Conservation (phyloP, 2,113 vertebrate species). For the Okapia johnstoni region DNA sequence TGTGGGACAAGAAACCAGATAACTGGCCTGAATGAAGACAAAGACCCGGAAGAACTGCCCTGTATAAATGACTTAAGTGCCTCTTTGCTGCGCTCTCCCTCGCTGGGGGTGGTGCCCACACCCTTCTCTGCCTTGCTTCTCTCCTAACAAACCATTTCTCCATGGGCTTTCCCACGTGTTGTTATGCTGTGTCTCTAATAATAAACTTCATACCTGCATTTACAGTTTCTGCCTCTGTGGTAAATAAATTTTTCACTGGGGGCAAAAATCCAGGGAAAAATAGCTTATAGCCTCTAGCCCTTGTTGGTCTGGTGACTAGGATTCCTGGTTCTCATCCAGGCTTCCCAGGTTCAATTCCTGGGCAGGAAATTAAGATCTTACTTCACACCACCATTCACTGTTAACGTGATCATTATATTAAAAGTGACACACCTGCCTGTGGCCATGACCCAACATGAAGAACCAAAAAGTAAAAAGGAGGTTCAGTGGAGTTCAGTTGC, state of each 20-base stretch:
- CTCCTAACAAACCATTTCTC: not conserved
- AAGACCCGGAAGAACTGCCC: not conserved
- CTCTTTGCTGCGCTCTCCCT: not conserved
- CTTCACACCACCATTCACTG: not conserved
- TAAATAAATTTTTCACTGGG: not conserved
- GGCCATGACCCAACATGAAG: not conserved
- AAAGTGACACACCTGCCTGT: not conserved
- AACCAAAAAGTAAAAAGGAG: not conserved
- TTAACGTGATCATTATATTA: not conserved
- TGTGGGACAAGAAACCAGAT: not conserved
- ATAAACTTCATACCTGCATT: not conserved
- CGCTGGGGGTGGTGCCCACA: not conserved
- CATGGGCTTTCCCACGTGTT: not conserved
- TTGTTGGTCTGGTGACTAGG: not conserved
- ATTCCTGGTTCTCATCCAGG: not conserved
- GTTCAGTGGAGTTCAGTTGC: not conserved
- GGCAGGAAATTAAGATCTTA: not conserved
- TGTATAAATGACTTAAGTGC: not conserved
- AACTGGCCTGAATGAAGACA: not conserved
- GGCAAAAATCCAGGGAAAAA: not conserved
- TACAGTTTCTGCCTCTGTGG: not conserved
- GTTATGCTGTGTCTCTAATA: not conserved
- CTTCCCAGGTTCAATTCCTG: not conserved
- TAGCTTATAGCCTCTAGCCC: not conserved
- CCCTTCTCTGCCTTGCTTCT: not conserved